Evolutionary conservation across 2,888 invertebrate genomes (phyloP).

Genomic region (Morpho achilles): DNA sequence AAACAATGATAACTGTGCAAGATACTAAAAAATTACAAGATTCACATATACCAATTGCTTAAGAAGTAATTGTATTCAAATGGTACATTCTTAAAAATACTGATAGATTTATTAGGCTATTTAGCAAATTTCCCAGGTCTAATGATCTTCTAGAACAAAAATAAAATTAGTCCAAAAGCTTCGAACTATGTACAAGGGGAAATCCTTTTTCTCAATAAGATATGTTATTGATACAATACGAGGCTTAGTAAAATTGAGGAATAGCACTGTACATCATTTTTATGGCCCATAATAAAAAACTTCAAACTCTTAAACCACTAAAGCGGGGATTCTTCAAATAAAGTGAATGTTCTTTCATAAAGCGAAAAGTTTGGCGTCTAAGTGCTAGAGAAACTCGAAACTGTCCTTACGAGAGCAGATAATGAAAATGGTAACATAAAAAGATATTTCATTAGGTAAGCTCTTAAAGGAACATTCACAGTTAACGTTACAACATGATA

Average conservation of each 20-base stretch:
- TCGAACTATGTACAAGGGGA: too few species aligned
- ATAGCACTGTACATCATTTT: constrained; percentile 2
- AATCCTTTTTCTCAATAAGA: too few species aligned
- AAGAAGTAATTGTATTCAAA: too few species aligned
- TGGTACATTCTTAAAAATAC: too few species aligned
- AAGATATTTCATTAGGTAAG: constrained; percentile 31
- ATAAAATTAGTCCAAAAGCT: too few species aligned
- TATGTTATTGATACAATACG: too few species aligned
- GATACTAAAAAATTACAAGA: too few species aligned
- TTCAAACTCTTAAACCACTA: constrained; percentile 31
- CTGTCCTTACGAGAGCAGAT: constrained; percentile 44
- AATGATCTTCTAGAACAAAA: too few species aligned
- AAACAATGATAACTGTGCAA: too few species aligned
- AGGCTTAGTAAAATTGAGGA: background rate
- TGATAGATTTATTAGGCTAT: too few species aligned
- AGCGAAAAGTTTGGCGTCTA: constrained; percentile 58
- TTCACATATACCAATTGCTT: too few species aligned
- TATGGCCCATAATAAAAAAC: constrained; percentile 17
- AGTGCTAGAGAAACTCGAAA: constrained; percentile 45
- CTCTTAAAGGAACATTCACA: constrained; percentile 9
- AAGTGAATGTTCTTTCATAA: constrained; percentile 48
- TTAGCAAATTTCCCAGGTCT: too few species aligned
- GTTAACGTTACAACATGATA: constrained; percentile 1
- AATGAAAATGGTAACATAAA: constrained; percentile 40
- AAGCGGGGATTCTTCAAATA: constrained; percentile 40